Percentiles rank a stretch among this genome's conserved stretches.
Evolutionary conservation across 2,888 invertebrate species (phyloP).

Genomic region (Lasioglossum pauxillum): DNA sequence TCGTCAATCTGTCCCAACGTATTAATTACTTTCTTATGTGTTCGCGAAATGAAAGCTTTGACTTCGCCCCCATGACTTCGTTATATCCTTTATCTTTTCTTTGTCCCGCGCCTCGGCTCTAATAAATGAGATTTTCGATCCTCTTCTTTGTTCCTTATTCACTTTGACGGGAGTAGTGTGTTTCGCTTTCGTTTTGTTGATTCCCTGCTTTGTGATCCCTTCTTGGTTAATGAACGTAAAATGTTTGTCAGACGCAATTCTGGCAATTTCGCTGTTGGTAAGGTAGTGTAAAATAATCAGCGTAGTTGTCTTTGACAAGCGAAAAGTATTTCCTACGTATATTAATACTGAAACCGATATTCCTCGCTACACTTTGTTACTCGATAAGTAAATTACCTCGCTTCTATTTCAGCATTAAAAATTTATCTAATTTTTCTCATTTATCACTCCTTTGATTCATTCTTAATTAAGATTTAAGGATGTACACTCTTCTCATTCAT

Average conservation of each 20-base stretch:
- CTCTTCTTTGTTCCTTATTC: not conserved
- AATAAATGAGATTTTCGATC: conserved; percentile 35
- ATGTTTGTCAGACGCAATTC: conserved; percentile 6
- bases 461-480: not conserved
- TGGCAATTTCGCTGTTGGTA: not conserved
- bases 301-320: not conserved
- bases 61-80: conserved; percentile 22
- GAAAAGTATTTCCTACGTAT: not conserved
- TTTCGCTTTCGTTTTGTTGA: not conserved
- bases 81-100: conserved; percentile 33
- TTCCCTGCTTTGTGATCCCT: not conserved
- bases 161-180: not conserved
- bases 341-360: not conserved
- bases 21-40: conserved; percentile 27
- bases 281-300: not conserved
- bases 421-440: not conserved
- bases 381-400: not conserved
- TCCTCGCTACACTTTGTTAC: not conserved
- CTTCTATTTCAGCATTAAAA: not conserved
- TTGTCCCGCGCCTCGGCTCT: conserved; percentile 19
- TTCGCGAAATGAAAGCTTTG: conserved; percentile 19
- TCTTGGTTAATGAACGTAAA: conserved; percentile 6
- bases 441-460: not conserved
- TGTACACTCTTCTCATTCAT: not conserved
- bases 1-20: conserved; percentile 26